Conservation (phyloP, 1,140 invertebrate genomes). For the Phortica variegata region DNA sequence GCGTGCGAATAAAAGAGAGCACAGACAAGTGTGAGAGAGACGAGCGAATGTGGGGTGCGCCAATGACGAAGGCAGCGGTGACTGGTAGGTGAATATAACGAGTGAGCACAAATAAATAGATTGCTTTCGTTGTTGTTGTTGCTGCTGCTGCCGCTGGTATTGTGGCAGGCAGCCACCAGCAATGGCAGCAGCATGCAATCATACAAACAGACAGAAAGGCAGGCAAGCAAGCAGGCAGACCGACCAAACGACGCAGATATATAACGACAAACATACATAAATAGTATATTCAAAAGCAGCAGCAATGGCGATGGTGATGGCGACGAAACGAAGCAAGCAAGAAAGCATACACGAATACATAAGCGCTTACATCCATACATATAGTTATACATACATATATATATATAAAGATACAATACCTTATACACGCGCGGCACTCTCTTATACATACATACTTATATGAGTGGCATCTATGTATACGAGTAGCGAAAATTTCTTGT, state of each 20-base stretch:
- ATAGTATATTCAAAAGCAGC: conserved; percentile 28
- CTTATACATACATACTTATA: conserved; percentile 11
- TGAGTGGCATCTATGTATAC: conserved; percentile 15
- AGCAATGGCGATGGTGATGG: conserved; percentile 19
- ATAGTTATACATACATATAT: conserved; percentile 8
- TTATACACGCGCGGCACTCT: conserved; percentile 19
- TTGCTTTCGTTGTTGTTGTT: no score
- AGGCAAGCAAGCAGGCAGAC: no score
- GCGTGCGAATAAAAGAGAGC: no score
- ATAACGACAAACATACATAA: no score
- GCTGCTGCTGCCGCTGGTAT: no score
- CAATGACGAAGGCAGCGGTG: no score
- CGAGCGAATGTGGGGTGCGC: no score
- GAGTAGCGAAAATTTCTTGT: conserved; percentile 11
- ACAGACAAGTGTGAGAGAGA: conserved; percentile 37
- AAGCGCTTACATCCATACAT: conserved; percentile 20
- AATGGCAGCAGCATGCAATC: no score
- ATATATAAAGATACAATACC: conserved; percentile 6
- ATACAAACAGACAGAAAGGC: no score
- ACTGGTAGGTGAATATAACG: no score
- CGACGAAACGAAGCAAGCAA: conserved; percentile 11
- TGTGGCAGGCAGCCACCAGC: no score
- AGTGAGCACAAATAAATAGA: conserved; percentile 52
- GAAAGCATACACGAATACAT: conserved; percentile 11
- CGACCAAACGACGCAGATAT: no score